Conservation (phyloP, 2,113 vertebrate species). For the Circaetus gallicus region DNA sequence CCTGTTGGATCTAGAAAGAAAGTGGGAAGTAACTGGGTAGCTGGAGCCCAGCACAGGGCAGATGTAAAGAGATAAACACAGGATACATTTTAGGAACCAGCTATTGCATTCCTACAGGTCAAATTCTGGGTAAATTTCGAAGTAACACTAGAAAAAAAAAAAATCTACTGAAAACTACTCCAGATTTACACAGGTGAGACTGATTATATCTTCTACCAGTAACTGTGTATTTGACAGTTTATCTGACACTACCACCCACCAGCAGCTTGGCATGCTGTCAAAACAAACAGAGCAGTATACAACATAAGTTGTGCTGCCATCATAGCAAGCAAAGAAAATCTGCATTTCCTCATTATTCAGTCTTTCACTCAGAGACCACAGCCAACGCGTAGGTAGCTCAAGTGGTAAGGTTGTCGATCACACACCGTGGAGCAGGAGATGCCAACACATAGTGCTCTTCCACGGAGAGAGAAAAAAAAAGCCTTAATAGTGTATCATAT, state of each 20-base stretch:
- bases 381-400: neutral
- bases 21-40: accelerated
- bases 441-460: neutral
- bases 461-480: neutral
- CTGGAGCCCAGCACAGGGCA: neutral
- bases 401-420: neutral
- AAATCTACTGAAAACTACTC: neutral
- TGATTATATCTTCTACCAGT: neutral
- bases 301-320: neutral
- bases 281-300: neutral
- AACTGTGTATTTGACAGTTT: constrained; percentile 17
- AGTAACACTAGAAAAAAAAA: neutral
- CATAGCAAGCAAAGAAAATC: neutral
- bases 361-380: neutral
- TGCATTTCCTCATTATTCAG: neutral
- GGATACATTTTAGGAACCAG: neutral
- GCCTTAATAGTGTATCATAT: neutral
- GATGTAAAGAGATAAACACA: neutral
- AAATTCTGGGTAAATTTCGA: neutral
- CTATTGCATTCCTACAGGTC: neutral
- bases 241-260: constrained; percentile 10
- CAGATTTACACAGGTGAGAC: neutral
- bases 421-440: neutral
- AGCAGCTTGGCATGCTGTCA: neutral
- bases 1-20: neutral